A percentile compares a stretch with the other conserved stretches of the same genome.
Evolutionary conservation across 2,113 vertebrate genomes (phyloP).

Genomic region (Stomatorhinus ivindoensis): DNA sequence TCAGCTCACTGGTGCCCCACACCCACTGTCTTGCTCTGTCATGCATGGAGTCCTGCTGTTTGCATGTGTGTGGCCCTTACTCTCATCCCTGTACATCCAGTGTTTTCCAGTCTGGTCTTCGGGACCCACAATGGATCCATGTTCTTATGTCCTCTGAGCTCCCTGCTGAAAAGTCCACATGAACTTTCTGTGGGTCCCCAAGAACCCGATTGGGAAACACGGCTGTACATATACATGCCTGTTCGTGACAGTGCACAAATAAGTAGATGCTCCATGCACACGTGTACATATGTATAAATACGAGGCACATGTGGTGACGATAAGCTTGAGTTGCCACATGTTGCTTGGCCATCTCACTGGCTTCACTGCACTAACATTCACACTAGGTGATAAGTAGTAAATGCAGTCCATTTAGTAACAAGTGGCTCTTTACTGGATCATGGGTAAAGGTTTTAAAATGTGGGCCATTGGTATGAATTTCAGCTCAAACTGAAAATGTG

Average conservation of each 20-base stretch:
- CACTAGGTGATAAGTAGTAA: background rate
- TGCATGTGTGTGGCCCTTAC: background rate
- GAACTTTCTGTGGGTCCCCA: background rate
- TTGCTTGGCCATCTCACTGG: background rate
- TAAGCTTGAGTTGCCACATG: background rate
- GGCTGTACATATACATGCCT: background rate
- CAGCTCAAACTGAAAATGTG: background rate
- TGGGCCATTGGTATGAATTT: background rate
- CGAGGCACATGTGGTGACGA: background rate
- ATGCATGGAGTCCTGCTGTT: background rate
- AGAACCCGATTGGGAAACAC: background rate
- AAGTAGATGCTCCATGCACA: background rate
- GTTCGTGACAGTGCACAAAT: background rate
- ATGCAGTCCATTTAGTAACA: no score
- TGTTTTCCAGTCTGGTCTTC: background rate
- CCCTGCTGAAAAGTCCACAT: background rate
- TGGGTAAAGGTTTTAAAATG: background rate
- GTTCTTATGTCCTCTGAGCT: background rate
- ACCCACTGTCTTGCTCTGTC: background rate
- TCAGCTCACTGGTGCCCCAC: constrained; percentile 50
- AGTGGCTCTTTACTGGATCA: background rate
- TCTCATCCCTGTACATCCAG: background rate
- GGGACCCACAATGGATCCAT: background rate
- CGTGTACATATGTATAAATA: background rate
- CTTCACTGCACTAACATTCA: background rate